Percentiles rank a stretch among this genome's conserved stretches.
phyloP scores from a whole-genome alignment of 2,888 invertebrate genomes.

The Caenorhabditis sp. region DNA sequence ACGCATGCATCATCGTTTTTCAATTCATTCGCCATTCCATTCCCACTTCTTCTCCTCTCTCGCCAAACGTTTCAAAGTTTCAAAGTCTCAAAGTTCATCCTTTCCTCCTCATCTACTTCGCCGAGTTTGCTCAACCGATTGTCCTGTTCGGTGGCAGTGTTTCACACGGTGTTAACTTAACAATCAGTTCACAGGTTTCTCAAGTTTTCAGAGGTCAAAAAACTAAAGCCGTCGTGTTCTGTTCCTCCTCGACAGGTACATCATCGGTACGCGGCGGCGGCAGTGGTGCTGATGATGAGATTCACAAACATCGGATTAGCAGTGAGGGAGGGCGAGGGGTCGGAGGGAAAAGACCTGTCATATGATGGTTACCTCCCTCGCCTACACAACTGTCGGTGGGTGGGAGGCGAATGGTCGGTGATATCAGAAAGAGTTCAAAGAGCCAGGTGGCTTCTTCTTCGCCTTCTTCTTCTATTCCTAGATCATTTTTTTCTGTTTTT shows the following conservation, averaged over 20 bases:
- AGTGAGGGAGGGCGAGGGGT: slow-evolving; percentile 18
- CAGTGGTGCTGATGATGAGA: too few species aligned
- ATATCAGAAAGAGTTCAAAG: slow-evolving; percentile 33
- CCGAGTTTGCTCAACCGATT: slow-evolving; percentile 43
- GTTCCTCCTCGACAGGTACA: slow-evolving; percentile 28
- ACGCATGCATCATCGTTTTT: slow-evolving; percentile 46
- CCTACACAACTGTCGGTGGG: slow-evolving; percentile 7
- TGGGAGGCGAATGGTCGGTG: slow-evolving; percentile 32
- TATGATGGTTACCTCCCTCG: slow-evolving; percentile 43
- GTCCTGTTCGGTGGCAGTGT: slow-evolving; percentile 42
- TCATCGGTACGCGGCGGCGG: slow-evolving; percentile 26
- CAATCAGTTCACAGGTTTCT: slow-evolving; percentile 15
- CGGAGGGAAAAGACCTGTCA: slow-evolving; percentile 33
- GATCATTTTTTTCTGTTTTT: neutral
- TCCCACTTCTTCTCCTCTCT: slow-evolving; percentile 2
- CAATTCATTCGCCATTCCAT: slow-evolving; percentile 20
- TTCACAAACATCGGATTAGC: slow-evolving; percentile 60
- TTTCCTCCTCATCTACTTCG: slow-evolving; percentile 11
- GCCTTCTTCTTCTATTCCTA: neutral
- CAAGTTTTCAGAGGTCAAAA: slow-evolving; percentile 13
- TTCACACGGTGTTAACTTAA: slow-evolving; percentile 40
- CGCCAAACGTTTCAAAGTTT: neutral
- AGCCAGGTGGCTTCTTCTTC: slow-evolving; percentile 17
- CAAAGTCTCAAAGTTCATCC: slow-evolving; percentile 55
- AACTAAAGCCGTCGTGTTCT: too few species aligned